These are phyloP conservation scores for Pemphredon lugubris DNA, from an alignment of 2,888 invertebrate genomes.

Conservation along the genomic window DNA sequence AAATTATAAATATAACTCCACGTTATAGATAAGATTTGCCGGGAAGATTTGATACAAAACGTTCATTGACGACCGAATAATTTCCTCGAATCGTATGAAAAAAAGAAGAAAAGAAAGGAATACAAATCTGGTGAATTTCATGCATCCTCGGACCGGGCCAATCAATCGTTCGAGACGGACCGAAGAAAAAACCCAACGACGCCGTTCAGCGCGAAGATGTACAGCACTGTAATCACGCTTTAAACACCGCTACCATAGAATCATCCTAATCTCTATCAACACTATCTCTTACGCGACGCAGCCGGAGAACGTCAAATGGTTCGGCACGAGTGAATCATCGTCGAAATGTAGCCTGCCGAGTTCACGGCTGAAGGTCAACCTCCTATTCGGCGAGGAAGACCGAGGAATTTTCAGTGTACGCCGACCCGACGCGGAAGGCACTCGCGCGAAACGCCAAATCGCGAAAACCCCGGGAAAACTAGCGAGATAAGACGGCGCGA, in stretches of 20 bases:
- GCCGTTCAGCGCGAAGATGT: not conserved
- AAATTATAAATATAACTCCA: no score
- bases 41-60: no score
- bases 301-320: not conserved
- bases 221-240: not conserved
- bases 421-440: not conserved
- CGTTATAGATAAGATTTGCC: no score
- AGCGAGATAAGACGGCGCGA: not conserved
- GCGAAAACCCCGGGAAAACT: not conserved
- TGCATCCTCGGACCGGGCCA: no score
- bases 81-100: no score
- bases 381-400: not conserved
- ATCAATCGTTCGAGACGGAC: no score
- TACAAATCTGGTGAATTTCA: no score
- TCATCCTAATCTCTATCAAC: slow-evolving; percentile 25
- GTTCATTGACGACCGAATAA: no score
- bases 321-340: slow-evolving; percentile 17
- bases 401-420: not conserved
- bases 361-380: slow-evolving; percentile 18
- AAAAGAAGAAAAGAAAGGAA: no score
- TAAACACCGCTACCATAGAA: not conserved
- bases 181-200: no score
- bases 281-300: not conserved
- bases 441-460: not conserved
- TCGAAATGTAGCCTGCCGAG: slow-evolving; percentile 16